Evolutionary conservation across 2,797 vertebrate species (phyloP).

Genomic region (Numenius phaeopus): DNA sequence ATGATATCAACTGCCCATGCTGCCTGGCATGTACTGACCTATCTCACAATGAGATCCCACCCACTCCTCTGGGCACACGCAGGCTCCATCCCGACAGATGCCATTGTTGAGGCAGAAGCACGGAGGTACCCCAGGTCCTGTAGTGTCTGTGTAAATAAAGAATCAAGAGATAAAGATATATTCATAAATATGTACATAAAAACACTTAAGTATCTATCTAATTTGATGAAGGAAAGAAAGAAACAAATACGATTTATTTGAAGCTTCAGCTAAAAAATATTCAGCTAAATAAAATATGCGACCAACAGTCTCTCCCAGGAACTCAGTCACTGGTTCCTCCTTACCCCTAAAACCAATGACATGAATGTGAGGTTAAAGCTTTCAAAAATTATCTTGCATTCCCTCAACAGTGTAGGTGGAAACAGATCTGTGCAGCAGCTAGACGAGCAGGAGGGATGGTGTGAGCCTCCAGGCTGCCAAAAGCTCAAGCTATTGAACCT

Average conservation of each 20-base stretch:
- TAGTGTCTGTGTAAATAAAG: conserved; percentile 18
- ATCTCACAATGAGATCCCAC: conserved; percentile 55
- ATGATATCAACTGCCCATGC: not conserved
- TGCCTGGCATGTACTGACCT: conserved; percentile 1
- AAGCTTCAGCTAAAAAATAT: not conserved
- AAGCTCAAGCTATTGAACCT: not conserved
- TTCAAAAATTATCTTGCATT: not conserved
- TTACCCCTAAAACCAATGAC: not conserved
- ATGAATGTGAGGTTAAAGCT: not conserved
- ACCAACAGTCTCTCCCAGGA: not conserved
- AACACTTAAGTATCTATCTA: not conserved
- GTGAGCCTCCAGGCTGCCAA: not conserved
- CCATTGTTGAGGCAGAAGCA: conserved; percentile 56
- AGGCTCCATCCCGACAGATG: conserved; percentile 31
- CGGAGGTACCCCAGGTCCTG: accelerated
- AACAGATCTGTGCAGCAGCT: not conserved
- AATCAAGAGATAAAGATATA: not conserved
- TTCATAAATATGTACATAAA: not conserved
- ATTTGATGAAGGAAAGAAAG: not conserved
- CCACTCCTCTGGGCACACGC: conserved; percentile 59
- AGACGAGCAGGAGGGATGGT: not conserved
- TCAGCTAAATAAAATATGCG: not conserved
- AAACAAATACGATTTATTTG: not conserved
- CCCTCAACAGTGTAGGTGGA: not conserved
- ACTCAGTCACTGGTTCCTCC: not conserved